Evolutionary conservation across 1,140 invertebrate genomes (phyloP).

Genomic region (Glomeris maerens): DNA sequence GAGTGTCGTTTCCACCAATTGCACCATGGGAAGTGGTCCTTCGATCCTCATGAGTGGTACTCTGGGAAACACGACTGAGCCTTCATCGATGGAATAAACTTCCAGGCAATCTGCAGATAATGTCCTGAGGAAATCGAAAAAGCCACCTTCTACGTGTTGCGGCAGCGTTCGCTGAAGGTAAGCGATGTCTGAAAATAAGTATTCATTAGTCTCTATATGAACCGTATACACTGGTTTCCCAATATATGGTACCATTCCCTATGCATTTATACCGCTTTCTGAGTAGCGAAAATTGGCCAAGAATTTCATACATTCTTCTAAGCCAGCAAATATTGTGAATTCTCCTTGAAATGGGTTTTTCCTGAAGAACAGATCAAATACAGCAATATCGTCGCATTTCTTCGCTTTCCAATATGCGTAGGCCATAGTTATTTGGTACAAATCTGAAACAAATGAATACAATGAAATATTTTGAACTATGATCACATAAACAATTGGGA

Average conservation of each 20-base stretch:
- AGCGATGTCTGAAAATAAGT: constrained; percentile 62
- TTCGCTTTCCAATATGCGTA: constrained; percentile 98
- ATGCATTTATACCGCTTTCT: constrained; percentile 56
- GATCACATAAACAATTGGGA: too few species aligned
- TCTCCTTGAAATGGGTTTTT: constrained; percentile 97
- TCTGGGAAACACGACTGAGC: constrained; percentile 94
- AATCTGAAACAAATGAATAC: constrained; percentile 49
- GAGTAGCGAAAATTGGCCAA: constrained; percentile 90
- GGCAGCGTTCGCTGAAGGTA: constrained; percentile 80
- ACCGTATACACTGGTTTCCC: too few species aligned
- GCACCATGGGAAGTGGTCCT: constrained; percentile 89
- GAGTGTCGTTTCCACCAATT: constrained; percentile 91
- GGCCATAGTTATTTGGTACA: constrained; percentile 98
- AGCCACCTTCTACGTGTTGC: constrained; percentile 65
- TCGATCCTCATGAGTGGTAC: constrained; percentile 84
- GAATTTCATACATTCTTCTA: constrained; percentile 94
- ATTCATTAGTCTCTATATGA: too few species aligned
- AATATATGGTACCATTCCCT: too few species aligned
- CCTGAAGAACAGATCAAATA: constrained; percentile 97
- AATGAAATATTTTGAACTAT: too few species aligned
- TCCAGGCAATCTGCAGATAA: constrained; percentile 73
- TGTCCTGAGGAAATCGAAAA: constrained; percentile 73
- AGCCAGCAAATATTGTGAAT: constrained; percentile 95
- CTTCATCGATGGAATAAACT: constrained; percentile 85
- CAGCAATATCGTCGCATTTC: constrained; percentile 75